Evolutionary conservation across 2,888 invertebrate species (phyloP), one percentile per base, ranked within the genome.

Genomic region (Trachelus stipa): DNA sequence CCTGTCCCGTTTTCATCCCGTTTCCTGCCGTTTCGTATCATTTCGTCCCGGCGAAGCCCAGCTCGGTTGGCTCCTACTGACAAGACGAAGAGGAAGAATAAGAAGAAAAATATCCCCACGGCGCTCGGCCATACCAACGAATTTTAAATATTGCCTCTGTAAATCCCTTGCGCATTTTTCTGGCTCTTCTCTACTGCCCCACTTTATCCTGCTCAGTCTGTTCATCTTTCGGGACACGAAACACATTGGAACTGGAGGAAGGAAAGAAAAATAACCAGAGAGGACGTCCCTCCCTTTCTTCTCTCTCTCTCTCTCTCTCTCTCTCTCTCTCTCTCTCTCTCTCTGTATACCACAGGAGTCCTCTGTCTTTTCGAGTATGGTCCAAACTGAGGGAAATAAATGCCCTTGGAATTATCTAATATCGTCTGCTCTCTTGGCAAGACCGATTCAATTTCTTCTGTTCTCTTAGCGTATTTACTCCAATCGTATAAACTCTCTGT

Each of bases 391-490:
- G 56, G 23, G 80, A 80, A 80, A 85, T 80, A 79, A 78, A 78
- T 76, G 74, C 81, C 80, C n/a, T 73, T 76, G 79, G 84, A 78
- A 78, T 83, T 81, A 80, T 80, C 80, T 84, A 74, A 84, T 85
- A 83, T 74, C 74, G 77, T 69, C 77, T 73, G 76, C 73, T 56
- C 56, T 56, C 56, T 56, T 23, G 56, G 56, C 56, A 23, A 9
- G 68, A 68, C 69, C 79, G 76, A 81, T 81, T 82, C 81, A 78
- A 82, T 82, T 81, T 79, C 81, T 80, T 81, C 75, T 71, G 31
- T 73, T 68, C 74, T 73, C 79, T 78, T 77, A 9, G 23, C 23
- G 23, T 23, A 23, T 56, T 56, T 56, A 23, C 56, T 56, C 56
- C 23, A 23, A 56, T 23, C 23, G 56, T 9, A 56, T 9, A 23